Evolutionary conservation across 2,888 invertebrate genomes (phyloP), one percentile per base, ranked within the genome.

Genomic region (Leptinotarsa tumamoca): DNA sequence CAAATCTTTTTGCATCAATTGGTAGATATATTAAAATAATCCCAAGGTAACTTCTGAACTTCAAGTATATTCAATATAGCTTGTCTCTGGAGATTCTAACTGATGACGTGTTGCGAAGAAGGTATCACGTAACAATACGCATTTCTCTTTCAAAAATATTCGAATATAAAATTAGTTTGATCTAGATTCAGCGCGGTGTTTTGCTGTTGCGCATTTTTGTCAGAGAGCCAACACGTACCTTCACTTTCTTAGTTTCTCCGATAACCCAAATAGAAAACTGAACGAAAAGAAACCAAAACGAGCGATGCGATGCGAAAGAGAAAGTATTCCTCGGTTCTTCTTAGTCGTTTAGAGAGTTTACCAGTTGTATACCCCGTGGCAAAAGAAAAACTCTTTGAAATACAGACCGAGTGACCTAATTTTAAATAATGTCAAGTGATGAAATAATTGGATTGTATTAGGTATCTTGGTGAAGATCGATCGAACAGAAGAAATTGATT

Each of bases 161-260:
- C 33, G 63, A 63, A 63, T 63, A 63, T 43, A 63, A 43, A 33
- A 63, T 58, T 63, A 63, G 63, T 43, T 63, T 63, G 63, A n/a
- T 63, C 63, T 43, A 63, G 63, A 63, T 63, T 63, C 27, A 27
- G 43, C 63, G 63, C 21, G 63, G 17, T 27, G 33, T 43, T 43
- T 27, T 43, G 43, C 63, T 5, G 17, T 33, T n/a, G n/a, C 27
- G 43, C 63, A 63, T 63, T 63, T 63, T 63, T 63, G 63, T 63
- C 63, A 63, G 43, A 43, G 43, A 27, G 63, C 63, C 63, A 63
- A 43, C 63, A 1, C 27, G 43, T 63, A 63, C 63, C 15, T 63
- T 63, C 63, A 63, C 63, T 63, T 63, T 63, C 63, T 63, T 4
- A 33, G 63, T 63, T 63, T 63, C 63, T 63, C 63, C 63, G 63